A percentile compares a stretch with the other conserved stretches of the same genome.
Evolutionary conservation across 2,113 vertebrate species (phyloP).

Genomic region (Struthio camelus): DNA sequence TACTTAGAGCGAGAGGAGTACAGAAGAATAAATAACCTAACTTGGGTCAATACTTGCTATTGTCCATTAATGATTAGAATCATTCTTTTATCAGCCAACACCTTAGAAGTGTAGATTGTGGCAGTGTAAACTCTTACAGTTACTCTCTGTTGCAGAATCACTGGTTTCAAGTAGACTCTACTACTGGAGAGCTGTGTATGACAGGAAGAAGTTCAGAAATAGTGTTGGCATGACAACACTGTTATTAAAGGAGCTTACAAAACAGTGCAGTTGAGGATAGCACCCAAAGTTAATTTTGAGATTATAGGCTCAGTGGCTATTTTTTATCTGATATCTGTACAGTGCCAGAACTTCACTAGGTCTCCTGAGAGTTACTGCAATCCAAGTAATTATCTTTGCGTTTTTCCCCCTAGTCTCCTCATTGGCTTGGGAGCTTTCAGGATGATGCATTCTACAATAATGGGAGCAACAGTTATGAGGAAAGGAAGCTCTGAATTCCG

Average conservation of each 20-base stretch:
- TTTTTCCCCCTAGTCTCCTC: neutral
- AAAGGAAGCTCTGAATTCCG: neutral
- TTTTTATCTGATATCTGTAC: neutral
- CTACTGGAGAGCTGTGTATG: neutral
- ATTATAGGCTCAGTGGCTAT: neutral
- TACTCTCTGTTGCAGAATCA: neutral
- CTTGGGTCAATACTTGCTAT: neutral
- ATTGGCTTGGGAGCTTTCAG: neutral
- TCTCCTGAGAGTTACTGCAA: neutral
- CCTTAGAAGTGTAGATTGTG: neutral
- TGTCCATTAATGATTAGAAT: neutral
- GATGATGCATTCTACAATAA: neutral
- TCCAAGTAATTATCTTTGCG: neutral
- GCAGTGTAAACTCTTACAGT: neutral
- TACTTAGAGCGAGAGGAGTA: neutral
- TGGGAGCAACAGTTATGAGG: accelerated
- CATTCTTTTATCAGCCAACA: neutral
- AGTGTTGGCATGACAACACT: neutral
- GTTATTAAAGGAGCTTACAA: neutral
- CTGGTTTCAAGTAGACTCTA: neutral
- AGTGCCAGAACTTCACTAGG: neutral
- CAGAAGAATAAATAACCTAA: neutral
- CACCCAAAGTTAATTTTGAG: neutral
- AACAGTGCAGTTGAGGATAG: neutral
- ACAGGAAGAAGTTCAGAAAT: neutral